These are phyloP conservation scores for Syritta pipiens DNA, from an alignment of 2,888 invertebrate species.

Conservation along the genomic window DNA sequence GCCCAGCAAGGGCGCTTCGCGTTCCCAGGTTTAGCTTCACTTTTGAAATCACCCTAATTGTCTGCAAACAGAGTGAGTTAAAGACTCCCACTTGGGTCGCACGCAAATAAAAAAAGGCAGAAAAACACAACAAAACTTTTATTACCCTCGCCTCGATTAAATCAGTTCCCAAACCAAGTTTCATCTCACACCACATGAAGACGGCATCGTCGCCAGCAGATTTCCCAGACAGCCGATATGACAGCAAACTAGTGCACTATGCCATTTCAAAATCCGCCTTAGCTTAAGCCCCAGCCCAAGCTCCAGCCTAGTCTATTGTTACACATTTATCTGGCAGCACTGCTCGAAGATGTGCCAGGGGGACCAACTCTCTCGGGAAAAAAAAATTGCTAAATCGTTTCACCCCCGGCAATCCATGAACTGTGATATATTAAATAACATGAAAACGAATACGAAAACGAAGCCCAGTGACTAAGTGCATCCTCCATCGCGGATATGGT, in stretches of 20 bases:
- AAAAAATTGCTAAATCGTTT: conserved; percentile 58
- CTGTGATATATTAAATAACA: conserved; percentile 69
- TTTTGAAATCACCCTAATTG: conserved; percentile 49
- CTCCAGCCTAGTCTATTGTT: conserved; percentile 55
- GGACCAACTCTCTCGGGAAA: conserved; percentile 16
- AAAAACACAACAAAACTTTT: conserved; percentile 21
- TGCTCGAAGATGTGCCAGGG: conserved; percentile 14
- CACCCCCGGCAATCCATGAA: conserved; percentile 63
- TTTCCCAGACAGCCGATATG: conserved; percentile 59
- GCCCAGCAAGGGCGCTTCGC: conserved; percentile 31
- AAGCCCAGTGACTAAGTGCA: conserved; percentile 35
- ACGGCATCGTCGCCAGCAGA: conserved; percentile 8
- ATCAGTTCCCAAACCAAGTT: conserved; percentile 53
- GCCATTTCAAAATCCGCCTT: conserved; percentile 64
- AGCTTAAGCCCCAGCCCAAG: too few relatives aligned
- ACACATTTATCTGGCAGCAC: conserved; percentile 41
- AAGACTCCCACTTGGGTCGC: conserved; percentile 44
- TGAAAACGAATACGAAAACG: conserved; percentile 10
- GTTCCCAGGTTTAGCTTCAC: conserved; percentile 26
- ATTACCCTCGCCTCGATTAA: conserved; percentile 49
- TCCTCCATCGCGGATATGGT: conserved; percentile 61
- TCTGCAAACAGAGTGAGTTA: conserved; percentile 55
- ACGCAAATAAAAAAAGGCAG: conserved; percentile 14
- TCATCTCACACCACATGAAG: conserved; percentile 20
- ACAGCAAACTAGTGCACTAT: conserved; percentile 53